These are phyloP conservation scores for Meloidogyne chitwoodi DNA, from an alignment of 1,140 invertebrate genomes.

Conservation along the genomic window DNA sequence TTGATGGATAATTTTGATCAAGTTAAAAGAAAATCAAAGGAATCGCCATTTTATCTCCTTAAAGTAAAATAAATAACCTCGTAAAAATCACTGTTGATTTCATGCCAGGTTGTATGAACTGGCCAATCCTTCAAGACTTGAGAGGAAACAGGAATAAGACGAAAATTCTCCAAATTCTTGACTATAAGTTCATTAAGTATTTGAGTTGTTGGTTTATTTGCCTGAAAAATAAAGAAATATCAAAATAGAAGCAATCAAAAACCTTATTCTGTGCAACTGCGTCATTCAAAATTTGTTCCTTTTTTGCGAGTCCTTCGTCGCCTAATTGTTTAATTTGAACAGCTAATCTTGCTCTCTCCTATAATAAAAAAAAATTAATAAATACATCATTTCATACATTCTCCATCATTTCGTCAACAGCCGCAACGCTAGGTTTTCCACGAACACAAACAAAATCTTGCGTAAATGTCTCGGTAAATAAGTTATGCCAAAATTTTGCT, in stretches of 20 bases:
- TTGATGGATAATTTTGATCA: too few species aligned
- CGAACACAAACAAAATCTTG: slow-evolving; percentile 62
- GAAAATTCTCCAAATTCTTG: slow-evolving; percentile 22
- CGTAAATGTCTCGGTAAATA: slow-evolving; percentile 72
- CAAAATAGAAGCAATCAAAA: background rate
- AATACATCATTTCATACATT: slow-evolving; percentile 20
- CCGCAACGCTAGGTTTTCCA: slow-evolving; percentile 61
- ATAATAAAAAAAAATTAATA: background rate
- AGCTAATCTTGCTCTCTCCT: slow-evolving; percentile 65
- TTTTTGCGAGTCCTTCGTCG: slow-evolving; percentile 69
- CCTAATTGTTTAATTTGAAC: slow-evolving; percentile 69
- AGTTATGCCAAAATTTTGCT: slow-evolving; percentile 70
- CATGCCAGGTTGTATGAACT: slow-evolving; percentile 27
- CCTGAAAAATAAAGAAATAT: slow-evolving; percentile 1
- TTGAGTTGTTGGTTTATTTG: slow-evolving; percentile 13
- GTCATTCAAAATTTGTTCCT: slow-evolving; percentile 67
- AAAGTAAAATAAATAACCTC: slow-evolving; percentile 20
- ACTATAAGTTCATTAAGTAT: slow-evolving; percentile 26
- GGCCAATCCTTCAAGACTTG: slow-evolving; percentile 9
- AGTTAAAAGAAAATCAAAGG: too few species aligned
- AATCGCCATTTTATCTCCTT: too few species aligned
- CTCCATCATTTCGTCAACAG: slow-evolving; percentile 62
- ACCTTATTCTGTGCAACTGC: slow-evolving; percentile 74
- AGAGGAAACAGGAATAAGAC: slow-evolving; percentile 17
- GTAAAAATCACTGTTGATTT: slow-evolving; percentile 31